Evolutionary conservation across 2,797 vertebrate species (phyloP).

Genomic region (Paguma larvata): DNA sequence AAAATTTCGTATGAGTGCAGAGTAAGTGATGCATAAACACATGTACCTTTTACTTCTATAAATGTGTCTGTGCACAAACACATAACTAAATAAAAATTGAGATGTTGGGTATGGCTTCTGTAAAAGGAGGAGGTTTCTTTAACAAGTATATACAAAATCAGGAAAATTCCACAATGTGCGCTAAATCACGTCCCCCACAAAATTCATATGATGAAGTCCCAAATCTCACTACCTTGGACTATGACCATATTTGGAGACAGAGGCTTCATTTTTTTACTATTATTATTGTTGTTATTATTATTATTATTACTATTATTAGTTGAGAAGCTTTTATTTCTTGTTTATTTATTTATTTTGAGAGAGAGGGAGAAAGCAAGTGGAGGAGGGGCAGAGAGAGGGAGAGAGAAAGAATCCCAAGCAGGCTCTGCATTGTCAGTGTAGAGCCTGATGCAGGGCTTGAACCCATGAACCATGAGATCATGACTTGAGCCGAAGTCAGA

Average conservation of each 20-base stretch:
- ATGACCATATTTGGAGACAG: not conserved
- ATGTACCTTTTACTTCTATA: constrained; percentile 35
- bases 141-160: constrained; percentile 28
- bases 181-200: not conserved
- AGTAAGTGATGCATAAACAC: not conserved
- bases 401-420: too few relatives aligned
- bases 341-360: too few relatives aligned
- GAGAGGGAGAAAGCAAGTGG: too few relatives aligned
- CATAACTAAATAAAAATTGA: constrained; percentile 8
- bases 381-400: too few relatives aligned
- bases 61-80: not conserved
- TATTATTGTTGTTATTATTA: too few relatives aligned
- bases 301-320: too few relatives aligned
- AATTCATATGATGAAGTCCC: not conserved
- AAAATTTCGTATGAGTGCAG: constrained; percentile 37
- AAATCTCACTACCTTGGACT: not conserved
- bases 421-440: too few relatives aligned
- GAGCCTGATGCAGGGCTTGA: too few relatives aligned
- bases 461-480: too few relatives aligned
- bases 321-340: too few relatives aligned
- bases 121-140: constrained; percentile 7
- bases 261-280: not conserved
- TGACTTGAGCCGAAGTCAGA: too few relatives aligned
- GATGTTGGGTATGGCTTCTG: not conserved
- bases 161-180: not conserved